Evolutionary conservation across 2,113 vertebrate species (phyloP).

Genomic region (Syngnathoides biaculeatus): DNA sequence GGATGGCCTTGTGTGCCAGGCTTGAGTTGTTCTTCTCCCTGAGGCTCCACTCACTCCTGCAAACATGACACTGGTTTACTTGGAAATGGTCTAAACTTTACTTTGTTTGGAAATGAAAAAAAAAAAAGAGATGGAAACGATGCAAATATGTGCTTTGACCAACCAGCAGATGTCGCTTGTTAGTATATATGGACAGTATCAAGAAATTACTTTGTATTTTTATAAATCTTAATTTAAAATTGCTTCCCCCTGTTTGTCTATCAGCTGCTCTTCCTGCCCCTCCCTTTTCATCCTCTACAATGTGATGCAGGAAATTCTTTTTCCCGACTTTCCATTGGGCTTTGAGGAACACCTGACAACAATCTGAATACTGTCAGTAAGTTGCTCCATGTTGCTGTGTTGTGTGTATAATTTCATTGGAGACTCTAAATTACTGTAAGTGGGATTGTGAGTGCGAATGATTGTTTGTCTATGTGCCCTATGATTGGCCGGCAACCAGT

Average conservation of each 20-base stretch:
- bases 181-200: background rate
- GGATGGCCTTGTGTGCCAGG: slow-evolving; percentile 38
- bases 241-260: no score
- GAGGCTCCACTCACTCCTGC: slow-evolving; percentile 2
- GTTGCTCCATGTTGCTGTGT: no score
- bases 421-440: no score
- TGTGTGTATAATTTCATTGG: no score
- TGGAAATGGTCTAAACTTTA: slow-evolving; percentile 30
- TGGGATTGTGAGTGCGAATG: no score
- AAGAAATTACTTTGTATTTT: background rate
- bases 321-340: background rate
- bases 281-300: background rate
- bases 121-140: background rate
- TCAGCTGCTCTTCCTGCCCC: no score
- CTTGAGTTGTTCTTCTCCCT: slow-evolving; percentile 13
- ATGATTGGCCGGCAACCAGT: no score
- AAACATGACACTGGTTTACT: slow-evolving; percentile 23
- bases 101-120: slow-evolving; percentile 45
- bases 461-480: no score
- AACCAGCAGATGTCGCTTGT: background rate
- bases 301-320: background rate
- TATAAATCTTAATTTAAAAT: no score
- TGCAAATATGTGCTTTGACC: background rate
- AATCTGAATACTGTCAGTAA: background rate
- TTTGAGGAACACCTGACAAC: background rate